Conservation (phyloP, 2,888 invertebrate genomes). For the Argyra leucocephala region DNA sequence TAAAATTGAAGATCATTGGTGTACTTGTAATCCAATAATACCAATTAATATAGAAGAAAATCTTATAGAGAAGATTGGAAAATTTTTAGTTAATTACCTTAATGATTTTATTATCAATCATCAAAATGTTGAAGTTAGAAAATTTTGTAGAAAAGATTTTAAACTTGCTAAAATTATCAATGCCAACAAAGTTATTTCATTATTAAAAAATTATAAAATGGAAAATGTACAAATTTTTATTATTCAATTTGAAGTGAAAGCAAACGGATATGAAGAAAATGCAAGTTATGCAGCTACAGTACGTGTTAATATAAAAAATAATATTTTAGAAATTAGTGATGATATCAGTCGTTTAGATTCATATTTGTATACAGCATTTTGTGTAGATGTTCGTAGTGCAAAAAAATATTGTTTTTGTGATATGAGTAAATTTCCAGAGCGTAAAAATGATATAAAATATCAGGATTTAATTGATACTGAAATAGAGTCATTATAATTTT, state of each 20-base stretch:
- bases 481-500: no score
- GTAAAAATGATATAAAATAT: no score
- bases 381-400: neutral
- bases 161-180: no score
- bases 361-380: conserved; percentile 32
- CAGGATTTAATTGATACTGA: no score
- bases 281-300: neutral
- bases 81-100: conserved; percentile 28
- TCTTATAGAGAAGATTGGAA: conserved; percentile 33
- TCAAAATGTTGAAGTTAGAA: neutral
- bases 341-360: conserved; percentile 50
- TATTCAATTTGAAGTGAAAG: neutral
- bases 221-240: no score
- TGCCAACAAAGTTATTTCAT: neutral
- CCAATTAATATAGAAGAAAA: conserved; percentile 31
- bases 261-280: no score
- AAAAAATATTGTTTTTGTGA: no score
- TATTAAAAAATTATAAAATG: neutral
- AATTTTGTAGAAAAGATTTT: neutral
- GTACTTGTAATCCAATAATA: conserved; percentile 53
- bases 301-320: conserved; percentile 9
- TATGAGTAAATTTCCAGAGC: no score
- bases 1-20: conserved; percentile 59
- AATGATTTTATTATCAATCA: conserved; percentile 21
- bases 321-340: conserved; percentile 34